phyloP scores from a whole-genome alignment of 1,140 invertebrate species.

The Pseudoatta argentina region DNA sequence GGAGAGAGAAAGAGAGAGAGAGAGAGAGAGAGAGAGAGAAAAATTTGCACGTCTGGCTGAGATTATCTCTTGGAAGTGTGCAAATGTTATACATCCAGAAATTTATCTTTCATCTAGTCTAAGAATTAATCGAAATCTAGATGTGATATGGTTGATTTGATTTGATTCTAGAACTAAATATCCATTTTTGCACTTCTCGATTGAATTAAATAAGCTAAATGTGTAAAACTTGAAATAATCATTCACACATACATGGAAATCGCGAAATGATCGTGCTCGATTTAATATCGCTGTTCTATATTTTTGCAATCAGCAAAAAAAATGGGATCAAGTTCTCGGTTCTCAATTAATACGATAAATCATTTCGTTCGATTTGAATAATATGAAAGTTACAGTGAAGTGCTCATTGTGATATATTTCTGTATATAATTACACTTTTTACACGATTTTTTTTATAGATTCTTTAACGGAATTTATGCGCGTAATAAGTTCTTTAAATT shows the following conservation, averaged over 20 bases:
- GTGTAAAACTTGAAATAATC: constrained; percentile 26
- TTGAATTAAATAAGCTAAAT: constrained; percentile 23
- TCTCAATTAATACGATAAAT: not conserved
- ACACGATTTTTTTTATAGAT: not conserved
- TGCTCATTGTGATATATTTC: not conserved
- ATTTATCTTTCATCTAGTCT: constrained; percentile 13
- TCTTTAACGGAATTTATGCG: not conserved
- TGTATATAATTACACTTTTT: not conserved
- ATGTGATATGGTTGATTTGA: constrained; percentile 5
- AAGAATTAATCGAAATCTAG: constrained; percentile 29
- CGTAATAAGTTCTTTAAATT: not conserved
- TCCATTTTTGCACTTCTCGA: constrained; percentile 25
- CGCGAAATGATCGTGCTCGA: not conserved
- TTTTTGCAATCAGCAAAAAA: not conserved
- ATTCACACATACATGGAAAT: not conserved
- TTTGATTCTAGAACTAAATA: constrained; percentile 9
- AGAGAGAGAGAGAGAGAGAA: not conserved
- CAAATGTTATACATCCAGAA: not conserved
- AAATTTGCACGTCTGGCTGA: not conserved
- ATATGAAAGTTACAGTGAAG: not conserved
- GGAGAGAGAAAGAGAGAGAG: not conserved
- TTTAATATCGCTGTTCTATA: not conserved
- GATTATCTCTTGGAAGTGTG: not conserved
- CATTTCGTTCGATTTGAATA: not conserved
- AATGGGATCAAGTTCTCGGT: not conserved